These are phyloP conservation scores for Isichthys henryi DNA, from an alignment of 2,113 vertebrate genomes.

Conservation along the genomic window DNA sequence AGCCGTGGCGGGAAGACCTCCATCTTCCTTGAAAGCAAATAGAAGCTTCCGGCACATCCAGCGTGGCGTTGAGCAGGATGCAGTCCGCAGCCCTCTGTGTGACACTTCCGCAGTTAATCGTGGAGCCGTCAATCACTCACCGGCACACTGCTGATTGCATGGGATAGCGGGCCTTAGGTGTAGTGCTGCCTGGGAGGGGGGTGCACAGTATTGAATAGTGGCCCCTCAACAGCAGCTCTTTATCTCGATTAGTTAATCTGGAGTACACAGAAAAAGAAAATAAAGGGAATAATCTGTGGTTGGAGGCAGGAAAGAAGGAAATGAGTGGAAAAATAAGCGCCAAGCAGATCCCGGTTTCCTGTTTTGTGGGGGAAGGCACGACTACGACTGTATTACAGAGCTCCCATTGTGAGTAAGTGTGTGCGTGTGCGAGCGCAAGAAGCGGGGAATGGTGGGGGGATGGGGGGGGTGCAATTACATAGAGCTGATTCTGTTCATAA, in stretches of 20 bases:
- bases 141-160: not conserved
- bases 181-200: not conserved
- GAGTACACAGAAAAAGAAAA: slow-evolving; percentile 48
- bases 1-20: not conserved
- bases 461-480: slow-evolving; percentile 46
- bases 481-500: slow-evolving; percentile 49
- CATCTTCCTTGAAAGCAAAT: slow-evolving; percentile 1
- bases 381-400: slow-evolving; percentile 62
- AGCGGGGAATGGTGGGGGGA: slow-evolving; percentile 45
- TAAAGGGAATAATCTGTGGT: slow-evolving; percentile 63
- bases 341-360: slow-evolving; percentile 64
- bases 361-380: slow-evolving; percentile 58
- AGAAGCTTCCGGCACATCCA: not conserved
- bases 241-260: slow-evolving; percentile 52
- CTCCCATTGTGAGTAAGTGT: slow-evolving; percentile 64
- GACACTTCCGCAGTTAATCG: not conserved
- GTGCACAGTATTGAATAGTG: slow-evolving; percentile 25
- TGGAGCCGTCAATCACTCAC: not conserved
- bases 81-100: not conserved
- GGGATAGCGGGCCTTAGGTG: not conserved
- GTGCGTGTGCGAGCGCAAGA: slow-evolving; percentile 16
- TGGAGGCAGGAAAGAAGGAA: slow-evolving; percentile 65
- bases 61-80: not conserved
- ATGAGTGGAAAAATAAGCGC: slow-evolving; percentile 67
- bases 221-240: slow-evolving; percentile 19